phyloP scores from a whole-genome alignment of 2,888 invertebrate genomes.

The Aleiodes alternator region DNA sequence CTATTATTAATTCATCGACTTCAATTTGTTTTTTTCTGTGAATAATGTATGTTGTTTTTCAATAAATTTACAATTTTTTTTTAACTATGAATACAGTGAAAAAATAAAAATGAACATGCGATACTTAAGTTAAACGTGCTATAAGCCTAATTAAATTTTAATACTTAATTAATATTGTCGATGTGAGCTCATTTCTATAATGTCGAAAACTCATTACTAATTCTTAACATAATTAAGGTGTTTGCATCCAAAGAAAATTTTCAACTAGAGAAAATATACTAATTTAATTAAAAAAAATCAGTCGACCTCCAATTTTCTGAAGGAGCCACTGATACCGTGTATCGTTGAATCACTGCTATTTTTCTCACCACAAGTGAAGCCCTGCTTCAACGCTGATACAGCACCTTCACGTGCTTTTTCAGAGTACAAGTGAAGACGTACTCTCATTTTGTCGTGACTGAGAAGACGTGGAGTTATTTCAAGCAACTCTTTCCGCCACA shows the following conservation, averaged over 20 bases:
- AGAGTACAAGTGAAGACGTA: constrained; percentile 83
- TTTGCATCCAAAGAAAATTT: too few species aligned
- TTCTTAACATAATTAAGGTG: too few species aligned
- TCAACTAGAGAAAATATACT: too few species aligned
- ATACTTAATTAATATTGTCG: constrained; percentile 1
- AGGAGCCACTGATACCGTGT: constrained; percentile 85
- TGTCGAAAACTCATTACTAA: too few species aligned
- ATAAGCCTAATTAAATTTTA: not conserved
- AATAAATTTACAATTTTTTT: too few species aligned
- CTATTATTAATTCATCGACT: too few species aligned
- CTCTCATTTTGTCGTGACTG: constrained; percentile 83
- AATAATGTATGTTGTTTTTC: too few species aligned
- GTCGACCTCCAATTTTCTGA: constrained; percentile 87
- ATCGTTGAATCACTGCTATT: constrained; percentile 78
- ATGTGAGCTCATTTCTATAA: not conserved
- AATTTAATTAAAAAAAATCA: constrained; percentile 67
- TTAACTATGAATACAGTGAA: too few species aligned
- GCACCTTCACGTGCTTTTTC: constrained; percentile 85
- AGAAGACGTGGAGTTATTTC: constrained; percentile 79
- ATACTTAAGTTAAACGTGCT: not conserved
- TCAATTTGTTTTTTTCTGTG: too few species aligned
- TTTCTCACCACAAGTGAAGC: constrained; percentile 79
- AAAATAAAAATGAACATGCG: too few species aligned
- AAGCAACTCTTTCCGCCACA: constrained; percentile 84
- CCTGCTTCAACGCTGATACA: constrained; percentile 82